Evolutionary conservation across 2,888 invertebrate genomes (phyloP).

Genomic region (Napeogenes sylphis): DNA sequence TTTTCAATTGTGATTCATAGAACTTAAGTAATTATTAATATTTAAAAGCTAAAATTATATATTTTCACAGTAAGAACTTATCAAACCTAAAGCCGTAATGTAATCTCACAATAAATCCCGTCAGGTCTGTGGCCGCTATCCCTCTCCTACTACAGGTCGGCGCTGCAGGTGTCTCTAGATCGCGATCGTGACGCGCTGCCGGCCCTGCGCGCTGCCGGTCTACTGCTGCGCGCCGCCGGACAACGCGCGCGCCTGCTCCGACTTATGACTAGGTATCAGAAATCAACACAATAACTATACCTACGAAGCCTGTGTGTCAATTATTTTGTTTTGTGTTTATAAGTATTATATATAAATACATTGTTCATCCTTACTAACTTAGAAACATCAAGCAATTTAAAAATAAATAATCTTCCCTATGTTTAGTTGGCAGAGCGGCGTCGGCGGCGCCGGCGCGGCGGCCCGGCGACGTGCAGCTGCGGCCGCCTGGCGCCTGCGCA

Average conservation of each 20-base stretch:
- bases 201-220: slow-evolving; percentile 79
- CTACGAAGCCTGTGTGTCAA: too few species aligned
- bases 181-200: slow-evolving; percentile 76
- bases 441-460: slow-evolving; percentile 45
- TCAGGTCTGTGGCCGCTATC: slow-evolving; percentile 58
- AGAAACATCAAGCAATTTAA: too few species aligned
- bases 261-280: slow-evolving; percentile 78
- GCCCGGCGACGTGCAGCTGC: slow-evolving; percentile 50
- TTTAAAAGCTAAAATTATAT: too few species aligned
- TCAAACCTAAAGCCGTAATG: too few species aligned
- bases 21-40: too few species aligned
- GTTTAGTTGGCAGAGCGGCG: slow-evolving; percentile 58
- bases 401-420: too few species aligned
- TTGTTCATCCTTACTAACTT: too few species aligned
- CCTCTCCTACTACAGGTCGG: slow-evolving; percentile 54
- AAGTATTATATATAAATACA: neutral
- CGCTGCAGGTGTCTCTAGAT: slow-evolving; percentile 53
- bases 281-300: too few species aligned
- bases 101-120: neutral
- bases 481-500: slow-evolving; percentile 64
- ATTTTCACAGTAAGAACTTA: too few species aligned
- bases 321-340: too few species aligned
- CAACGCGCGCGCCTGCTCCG: slow-evolving; percentile 82
- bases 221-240: slow-evolving; percentile 79
- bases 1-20: too few species aligned